Percentiles rank a stretch among this genome's conserved stretches.
These are phyloP conservation scores for Byasa hedistus DNA, from an alignment of 2,888 invertebrate species.

Conservation along the genomic window DNA sequence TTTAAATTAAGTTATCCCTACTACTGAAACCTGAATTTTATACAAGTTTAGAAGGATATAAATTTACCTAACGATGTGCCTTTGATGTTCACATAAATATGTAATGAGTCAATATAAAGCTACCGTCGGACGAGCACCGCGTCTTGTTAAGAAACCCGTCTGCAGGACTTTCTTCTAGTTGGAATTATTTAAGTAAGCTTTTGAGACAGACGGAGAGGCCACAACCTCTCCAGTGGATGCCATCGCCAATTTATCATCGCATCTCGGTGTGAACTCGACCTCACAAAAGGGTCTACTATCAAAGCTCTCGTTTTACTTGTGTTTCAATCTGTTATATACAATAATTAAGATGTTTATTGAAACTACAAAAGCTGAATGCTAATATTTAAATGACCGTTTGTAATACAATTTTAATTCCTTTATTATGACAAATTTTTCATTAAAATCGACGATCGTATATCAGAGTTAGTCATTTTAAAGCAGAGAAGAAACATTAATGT, in stretches of 20 bases:
- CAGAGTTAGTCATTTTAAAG: too few species aligned
- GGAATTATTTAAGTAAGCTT: slow-evolving; percentile 60
- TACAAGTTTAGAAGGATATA: slow-evolving; percentile 2
- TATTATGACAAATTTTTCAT: too few species aligned
- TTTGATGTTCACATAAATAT: slow-evolving; percentile 26
- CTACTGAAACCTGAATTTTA: slow-evolving; percentile 7
- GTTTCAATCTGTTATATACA: too few species aligned
- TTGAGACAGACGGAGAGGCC: slow-evolving; percentile 58
- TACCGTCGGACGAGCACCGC: slow-evolving; percentile 22
- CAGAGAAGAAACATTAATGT: too few species aligned
- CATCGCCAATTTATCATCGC: slow-evolving; percentile 59
- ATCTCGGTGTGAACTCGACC: slow-evolving; percentile 41
- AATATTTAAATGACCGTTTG: too few species aligned
- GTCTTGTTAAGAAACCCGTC: slow-evolving; percentile 31
- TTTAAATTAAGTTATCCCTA: neutral
- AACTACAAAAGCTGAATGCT: too few species aligned
- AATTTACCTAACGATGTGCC: slow-evolving; percentile 28
- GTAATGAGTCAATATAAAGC: slow-evolving; percentile 31
- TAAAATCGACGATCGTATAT: too few species aligned
- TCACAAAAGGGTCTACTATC: slow-evolving; percentile 37
- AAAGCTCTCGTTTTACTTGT: slow-evolving; percentile 20
- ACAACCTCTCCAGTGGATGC: slow-evolving; percentile 47
- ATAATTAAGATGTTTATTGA: too few species aligned
- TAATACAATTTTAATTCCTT: too few species aligned
- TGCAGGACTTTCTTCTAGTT: slow-evolving; percentile 33